Conservation (phyloP, 2,888 invertebrate genomes). For the Pollenia amentaria region DNA sequence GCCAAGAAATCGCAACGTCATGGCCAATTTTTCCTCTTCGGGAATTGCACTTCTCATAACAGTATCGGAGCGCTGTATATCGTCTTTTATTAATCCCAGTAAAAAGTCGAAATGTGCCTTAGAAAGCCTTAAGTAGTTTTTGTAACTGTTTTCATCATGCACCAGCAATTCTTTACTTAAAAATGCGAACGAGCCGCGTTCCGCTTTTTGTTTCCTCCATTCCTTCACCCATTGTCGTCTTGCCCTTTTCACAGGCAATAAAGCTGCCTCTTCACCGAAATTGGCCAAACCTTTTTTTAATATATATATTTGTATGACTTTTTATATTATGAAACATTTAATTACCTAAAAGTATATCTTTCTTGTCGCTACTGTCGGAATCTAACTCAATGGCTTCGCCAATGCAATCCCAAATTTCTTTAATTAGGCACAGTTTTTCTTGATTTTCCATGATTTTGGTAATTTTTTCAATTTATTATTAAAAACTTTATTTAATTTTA, state of each 20-base stretch:
- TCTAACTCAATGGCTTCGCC: neutral
- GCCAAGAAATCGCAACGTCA: slow-evolving; percentile 49
- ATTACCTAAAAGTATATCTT: neutral
- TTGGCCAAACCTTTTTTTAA: neutral
- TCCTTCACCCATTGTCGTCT: neutral
- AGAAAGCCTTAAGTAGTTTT: slow-evolving; percentile 29
- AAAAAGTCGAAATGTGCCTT: slow-evolving; percentile 30
- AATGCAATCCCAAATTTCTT: no score
- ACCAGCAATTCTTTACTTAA: slow-evolving; percentile 9
- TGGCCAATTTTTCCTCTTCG: slow-evolving; percentile 36
- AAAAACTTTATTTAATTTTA: no score
- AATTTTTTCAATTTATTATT: no score
- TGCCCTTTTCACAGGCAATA: neutral
- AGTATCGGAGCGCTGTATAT: slow-evolving; percentile 3
- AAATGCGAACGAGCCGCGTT: slow-evolving; percentile 12
- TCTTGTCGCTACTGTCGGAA: neutral
- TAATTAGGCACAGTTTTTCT: no score
- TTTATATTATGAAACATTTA: neutral
- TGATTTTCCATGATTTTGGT: no score
- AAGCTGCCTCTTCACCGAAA: neutral
- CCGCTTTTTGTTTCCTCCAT: neutral
- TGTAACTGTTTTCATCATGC: slow-evolving; percentile 13
- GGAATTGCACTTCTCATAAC: slow-evolving; percentile 4
- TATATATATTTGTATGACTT: neutral
- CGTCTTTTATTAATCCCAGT: neutral